A percentile compares a stretch with the other conserved stretches of the same genome.
phyloP scores from a whole-genome alignment of 2,113 vertebrate genomes.

The Aplodontia rufa region DNA sequence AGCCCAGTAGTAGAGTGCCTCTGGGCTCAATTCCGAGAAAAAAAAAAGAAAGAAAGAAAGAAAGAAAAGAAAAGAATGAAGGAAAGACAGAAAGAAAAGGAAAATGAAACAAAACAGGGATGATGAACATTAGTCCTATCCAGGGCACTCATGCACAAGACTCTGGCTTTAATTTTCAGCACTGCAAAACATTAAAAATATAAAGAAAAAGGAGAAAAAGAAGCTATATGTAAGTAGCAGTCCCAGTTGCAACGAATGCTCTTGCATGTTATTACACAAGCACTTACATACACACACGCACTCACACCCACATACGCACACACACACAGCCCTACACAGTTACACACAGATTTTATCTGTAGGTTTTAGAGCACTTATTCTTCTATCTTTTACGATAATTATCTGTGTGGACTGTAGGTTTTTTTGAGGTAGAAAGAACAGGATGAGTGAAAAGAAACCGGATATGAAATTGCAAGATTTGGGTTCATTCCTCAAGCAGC shows the following conservation, averaged over 20 bases:
- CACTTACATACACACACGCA: neutral
- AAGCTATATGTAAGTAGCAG: neutral
- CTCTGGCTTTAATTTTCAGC: neutral
- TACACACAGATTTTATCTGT: neutral
- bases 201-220: neutral
- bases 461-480: neutral
- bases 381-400: neutral
- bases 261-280: neutral
- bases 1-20: too few species aligned
- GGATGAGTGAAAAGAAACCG: neutral
- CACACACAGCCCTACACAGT: neutral
- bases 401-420: neutral
- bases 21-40: too few species aligned
- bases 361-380: neutral
- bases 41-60: too few species aligned
- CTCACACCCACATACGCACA: too few species aligned
- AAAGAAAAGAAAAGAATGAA: neutral
- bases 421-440: neutral
- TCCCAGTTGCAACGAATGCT: neutral
- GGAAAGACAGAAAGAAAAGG: too few species aligned
- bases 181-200: neutral
- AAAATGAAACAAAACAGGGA: neutral
- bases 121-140: too few species aligned
- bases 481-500: neutral
- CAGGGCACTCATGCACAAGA: neutral